A percentile compares a stretch with the other conserved stretches of the same genome.
These are phyloP conservation scores for Leuciscus waleckii DNA, from an alignment of 2,797 vertebrate species.

Conservation along the genomic window DNA sequence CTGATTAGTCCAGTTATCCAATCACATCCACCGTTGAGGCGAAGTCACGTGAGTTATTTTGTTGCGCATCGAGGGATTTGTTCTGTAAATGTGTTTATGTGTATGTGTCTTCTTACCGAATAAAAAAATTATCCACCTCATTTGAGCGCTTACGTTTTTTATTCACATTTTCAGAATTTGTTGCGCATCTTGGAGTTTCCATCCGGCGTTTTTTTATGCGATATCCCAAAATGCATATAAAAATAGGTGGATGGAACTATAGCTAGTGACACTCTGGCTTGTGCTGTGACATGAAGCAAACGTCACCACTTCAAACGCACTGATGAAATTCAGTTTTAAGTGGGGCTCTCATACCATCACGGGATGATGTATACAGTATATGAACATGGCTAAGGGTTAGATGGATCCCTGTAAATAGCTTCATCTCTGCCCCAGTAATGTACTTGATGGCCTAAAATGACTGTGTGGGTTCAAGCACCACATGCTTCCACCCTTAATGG, in stretches of 20 bases:
- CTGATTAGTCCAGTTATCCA: neutral
- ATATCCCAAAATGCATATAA: neutral
- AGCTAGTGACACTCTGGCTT: constrained; percentile 2
- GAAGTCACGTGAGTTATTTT: neutral
- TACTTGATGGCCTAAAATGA: constrained; percentile 54
- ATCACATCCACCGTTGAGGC: neutral
- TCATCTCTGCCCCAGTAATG: constrained; percentile 48
- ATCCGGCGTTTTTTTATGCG: neutral
- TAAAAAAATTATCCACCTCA: neutral
- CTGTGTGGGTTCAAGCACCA: constrained; percentile 47
- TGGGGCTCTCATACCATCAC: constrained; percentile 39
- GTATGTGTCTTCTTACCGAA: neutral
- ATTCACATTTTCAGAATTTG: neutral
- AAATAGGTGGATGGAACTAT: neutral
- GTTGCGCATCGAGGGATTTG: neutral
- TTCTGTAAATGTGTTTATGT: neutral
- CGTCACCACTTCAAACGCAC: constrained; percentile 8
- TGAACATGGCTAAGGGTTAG: constrained; percentile 44
- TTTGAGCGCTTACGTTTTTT: neutral
- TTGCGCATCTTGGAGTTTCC: neutral
- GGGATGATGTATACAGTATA: constrained; percentile 27
- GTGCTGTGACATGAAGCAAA: constrained; percentile 24
- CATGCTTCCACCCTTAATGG: constrained; percentile 51
- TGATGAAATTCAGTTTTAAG: constrained; percentile 37
- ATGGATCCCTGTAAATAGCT: constrained; percentile 53